A percentile compares a stretch with the other conserved stretches of the same genome.
Evolutionary conservation across 1,140 invertebrate species (phyloP).

Genomic region (Cydia amplana): DNA sequence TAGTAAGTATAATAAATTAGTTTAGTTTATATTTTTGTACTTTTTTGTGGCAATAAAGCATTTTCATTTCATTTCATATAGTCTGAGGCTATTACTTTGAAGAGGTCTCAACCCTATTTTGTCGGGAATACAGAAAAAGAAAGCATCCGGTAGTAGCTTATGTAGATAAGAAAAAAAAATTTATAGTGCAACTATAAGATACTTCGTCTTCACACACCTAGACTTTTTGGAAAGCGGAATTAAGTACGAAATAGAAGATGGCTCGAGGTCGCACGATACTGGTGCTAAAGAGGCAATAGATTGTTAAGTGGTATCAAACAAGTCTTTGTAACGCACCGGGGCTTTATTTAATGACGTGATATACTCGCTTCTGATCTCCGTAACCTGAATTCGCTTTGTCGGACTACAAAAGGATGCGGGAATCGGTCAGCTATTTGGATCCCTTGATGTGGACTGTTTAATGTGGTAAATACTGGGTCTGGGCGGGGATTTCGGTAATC

Average conservation of each 20-base stretch:
- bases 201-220: no score
- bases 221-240: no score
- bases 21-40: no score
- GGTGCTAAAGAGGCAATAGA: background rate
- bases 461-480: background rate
- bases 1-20: no score
- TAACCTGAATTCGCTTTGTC: conserved; percentile 26
- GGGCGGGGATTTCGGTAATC: conserved; percentile 7
- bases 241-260: no score
- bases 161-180: no score
- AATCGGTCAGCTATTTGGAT: background rate
- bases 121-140: no score
- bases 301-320: background rate
- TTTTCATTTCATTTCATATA: no score
- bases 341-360: conserved; percentile 22
- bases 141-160: no score
- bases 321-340: conserved; percentile 1
- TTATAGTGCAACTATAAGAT: no score
- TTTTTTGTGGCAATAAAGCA: no score
- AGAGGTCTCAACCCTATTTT: no score
- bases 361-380: conserved; percentile 21
- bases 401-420: conserved; percentile 23
- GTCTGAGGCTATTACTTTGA: background rate
- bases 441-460: conserved; percentile 15
- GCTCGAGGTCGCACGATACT: background rate